phyloP scores from a whole-genome alignment of 2,888 invertebrate species.

The Petrolisthes cinctipes region DNA sequence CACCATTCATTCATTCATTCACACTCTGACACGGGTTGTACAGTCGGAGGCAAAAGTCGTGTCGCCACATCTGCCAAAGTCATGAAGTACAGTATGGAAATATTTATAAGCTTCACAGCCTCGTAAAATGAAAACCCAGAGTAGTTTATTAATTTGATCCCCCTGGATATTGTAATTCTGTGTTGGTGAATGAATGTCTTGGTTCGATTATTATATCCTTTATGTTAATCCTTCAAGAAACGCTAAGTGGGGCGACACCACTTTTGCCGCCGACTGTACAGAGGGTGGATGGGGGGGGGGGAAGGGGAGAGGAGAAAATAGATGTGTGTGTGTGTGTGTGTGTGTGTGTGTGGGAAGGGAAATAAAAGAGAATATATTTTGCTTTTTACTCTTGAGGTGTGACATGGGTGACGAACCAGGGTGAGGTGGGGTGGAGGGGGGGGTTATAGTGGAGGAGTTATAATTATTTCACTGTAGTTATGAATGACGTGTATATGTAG shows the following conservation, averaged over 20 bases:
- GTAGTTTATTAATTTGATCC: too few relatives aligned
- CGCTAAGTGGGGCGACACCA: too few relatives aligned
- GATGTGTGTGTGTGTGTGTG: neutral
- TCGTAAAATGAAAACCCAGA: too few relatives aligned
- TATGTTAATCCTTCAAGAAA: too few relatives aligned
- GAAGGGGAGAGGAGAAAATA: neutral
- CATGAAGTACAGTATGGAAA: neutral
- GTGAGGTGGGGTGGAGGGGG: neutral
- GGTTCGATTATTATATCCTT: too few relatives aligned
- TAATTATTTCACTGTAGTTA: too few relatives aligned
- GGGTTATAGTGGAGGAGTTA: neutral
- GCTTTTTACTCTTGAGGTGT: neutral
- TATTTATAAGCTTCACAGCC: neutral
- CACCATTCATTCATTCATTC: neutral
- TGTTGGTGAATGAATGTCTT: too few relatives aligned
- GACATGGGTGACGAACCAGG: too few relatives aligned
- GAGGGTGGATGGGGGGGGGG: neutral
- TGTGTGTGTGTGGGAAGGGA: neutral
- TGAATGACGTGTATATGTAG: too few relatives aligned
- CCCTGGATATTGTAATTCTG: too few relatives aligned
- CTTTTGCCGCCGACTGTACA: too few relatives aligned
- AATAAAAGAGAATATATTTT: neutral
- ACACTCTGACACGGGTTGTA: neutral
- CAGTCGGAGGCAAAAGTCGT: neutral
- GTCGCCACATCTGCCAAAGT: neutral